Evolutionary conservation across 2,888 invertebrate species (phyloP), one percentile per base, ranked within the genome.

Genomic region (Isotomurus palustris): DNA sequence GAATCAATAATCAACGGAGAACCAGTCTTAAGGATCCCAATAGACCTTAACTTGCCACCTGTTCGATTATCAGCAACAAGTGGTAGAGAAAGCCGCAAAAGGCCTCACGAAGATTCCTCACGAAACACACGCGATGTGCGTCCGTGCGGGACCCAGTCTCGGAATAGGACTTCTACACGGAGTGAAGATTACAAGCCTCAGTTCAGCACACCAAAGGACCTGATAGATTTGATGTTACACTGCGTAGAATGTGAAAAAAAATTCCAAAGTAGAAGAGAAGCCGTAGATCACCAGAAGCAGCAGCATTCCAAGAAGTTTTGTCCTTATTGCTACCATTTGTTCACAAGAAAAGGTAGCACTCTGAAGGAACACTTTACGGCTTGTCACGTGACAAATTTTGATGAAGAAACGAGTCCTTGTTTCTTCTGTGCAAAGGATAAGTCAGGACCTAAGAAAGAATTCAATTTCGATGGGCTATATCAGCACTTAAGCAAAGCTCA

Each of bases 381-480:
- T 4, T 25, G 10, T 17, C 52, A 52, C 21, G n/a, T 21, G 2
- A 21, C 21, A 10, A 38, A 14, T 4, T 8, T n/a, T n/a, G 32
- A 25, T n/a, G 19, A 22, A 14, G 24, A n/a, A 2, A 12, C 29
- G 28, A 27, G 41, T 10, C 14, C 10, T 8, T 52, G 52, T 29
- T 41, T 41, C 19, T 10, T 52, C 2, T 52, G 52, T 19, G 4
- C n/a, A n/a, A 3, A 2, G 2, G 32, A 32, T 14, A 32, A 19
- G 24, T n/a, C n/a, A n/a, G n/a, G n/a, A n/a, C n/a, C n/a, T n/a
- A n/a, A 4, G 38, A 38, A 38, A 17, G 38, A 38, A 5, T 43
- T 17, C 5, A 6, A 21, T 12, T 41, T 27, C 4, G 52, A 28
- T 12, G 52, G 52, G 12, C 40, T 52, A 17, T 52, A 52, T 17